phyloP scores from a whole-genome alignment of 2,797 vertebrate species.

The Alfaro cultratus region DNA sequence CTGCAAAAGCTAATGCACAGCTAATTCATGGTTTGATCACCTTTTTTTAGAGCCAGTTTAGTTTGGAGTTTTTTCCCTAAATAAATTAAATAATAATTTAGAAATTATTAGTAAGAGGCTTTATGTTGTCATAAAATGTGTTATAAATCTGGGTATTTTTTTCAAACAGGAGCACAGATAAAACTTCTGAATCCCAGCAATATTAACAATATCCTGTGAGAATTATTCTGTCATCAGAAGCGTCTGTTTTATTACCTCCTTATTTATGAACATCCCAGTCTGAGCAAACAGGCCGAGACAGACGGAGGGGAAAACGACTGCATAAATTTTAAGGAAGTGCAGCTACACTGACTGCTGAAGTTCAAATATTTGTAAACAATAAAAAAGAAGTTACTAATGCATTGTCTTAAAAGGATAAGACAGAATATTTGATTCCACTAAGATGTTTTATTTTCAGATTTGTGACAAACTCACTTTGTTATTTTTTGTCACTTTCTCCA shows the following conservation, averaged over 20 bases:
- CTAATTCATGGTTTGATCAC: neutral
- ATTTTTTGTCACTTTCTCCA: conserved; percentile 38
- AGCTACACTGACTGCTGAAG: neutral
- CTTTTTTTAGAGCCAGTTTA: neutral
- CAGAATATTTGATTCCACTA: neutral
- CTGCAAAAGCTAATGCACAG: neutral
- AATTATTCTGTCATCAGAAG: conserved; percentile 2
- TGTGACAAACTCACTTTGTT: conserved; percentile 42
- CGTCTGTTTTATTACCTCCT: neutral
- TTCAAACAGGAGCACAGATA: neutral
- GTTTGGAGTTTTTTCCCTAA: neutral
- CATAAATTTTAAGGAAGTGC: neutral
- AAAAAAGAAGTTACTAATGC: neutral
- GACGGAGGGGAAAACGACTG: conserved; percentile 8
- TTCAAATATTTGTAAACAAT: conserved; percentile 6
- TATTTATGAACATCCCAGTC: conserved; percentile 17
- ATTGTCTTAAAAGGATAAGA: neutral
- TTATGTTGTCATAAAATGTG: neutral
- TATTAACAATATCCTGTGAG: neutral
- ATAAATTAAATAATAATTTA: neutral
- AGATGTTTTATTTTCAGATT: conserved; percentile 11
- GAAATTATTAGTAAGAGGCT: neutral
- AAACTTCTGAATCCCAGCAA: neutral
- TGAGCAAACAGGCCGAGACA: conserved; percentile 15
- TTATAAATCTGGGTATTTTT: neutral